These are phyloP conservation scores for Chloropsis cyanopogon DNA, from an alignment of 2,113 vertebrate species.

Conservation along the genomic window DNA sequence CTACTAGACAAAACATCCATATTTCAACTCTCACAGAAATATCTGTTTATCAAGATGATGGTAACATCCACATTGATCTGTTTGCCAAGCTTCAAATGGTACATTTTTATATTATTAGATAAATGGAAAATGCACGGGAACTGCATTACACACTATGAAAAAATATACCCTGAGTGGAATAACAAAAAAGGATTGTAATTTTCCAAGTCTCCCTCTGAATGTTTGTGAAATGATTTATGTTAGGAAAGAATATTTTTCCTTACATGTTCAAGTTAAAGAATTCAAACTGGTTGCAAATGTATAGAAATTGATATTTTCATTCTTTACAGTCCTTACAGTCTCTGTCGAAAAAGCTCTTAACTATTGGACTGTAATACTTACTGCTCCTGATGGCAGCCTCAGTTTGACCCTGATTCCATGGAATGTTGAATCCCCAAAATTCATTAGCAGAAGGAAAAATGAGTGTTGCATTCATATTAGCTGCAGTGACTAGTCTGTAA, in stretches of 20 bases:
- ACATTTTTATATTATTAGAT: not conserved
- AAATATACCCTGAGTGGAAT: not conserved
- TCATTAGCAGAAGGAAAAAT: not conserved
- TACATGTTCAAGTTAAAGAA: not conserved
- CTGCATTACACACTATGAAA: not conserved
- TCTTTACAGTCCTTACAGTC: not conserved
- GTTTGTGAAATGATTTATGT: not conserved
- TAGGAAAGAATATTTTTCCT: not conserved
- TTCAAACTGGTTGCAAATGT: not conserved
- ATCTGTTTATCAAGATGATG: not conserved
- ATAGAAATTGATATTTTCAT: not conserved
- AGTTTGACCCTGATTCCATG: not conserved
- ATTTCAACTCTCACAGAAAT: conserved; percentile 18
- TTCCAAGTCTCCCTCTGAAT: not conserved
- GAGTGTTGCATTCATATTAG: not conserved
- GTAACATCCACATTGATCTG: not conserved
- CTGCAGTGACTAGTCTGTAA: not conserved
- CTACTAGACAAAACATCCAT: not conserved
- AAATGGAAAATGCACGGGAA: not conserved
- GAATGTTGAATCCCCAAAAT: not conserved
- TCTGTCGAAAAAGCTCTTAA: not conserved
- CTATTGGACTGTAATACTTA: not conserved
- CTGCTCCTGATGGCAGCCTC: not conserved
- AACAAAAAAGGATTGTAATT: not conserved
- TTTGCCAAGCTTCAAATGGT: not conserved